Conservation (phyloP, 2,113 vertebrate genomes). For the Mellivora capensis region DNA sequence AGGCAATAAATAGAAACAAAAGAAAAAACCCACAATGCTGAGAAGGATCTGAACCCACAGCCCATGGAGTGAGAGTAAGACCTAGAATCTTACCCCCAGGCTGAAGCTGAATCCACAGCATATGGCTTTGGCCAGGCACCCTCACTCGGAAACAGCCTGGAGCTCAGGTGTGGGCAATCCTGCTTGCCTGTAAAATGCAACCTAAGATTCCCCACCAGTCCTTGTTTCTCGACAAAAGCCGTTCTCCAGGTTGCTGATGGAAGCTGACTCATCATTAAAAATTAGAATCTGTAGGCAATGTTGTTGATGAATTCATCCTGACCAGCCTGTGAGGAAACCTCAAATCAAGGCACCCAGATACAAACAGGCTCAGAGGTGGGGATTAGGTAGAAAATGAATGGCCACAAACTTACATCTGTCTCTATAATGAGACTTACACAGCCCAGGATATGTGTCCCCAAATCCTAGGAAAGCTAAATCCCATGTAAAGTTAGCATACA, state of each 20-base stretch:
- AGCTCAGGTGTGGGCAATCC: not conserved
- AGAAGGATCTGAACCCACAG: not conserved
- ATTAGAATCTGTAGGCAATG: not conserved
- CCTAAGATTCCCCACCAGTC: rapidly evolving
- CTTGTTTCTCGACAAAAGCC: not conserved
- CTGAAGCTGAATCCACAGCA: not conserved
- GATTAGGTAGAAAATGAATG: not conserved
- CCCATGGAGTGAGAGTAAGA: not conserved
- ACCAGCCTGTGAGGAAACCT: not conserved
- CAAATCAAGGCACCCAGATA: not conserved
- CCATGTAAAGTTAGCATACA: not conserved
- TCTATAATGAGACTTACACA: not conserved
- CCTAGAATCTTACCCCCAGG: not conserved
- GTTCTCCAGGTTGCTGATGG: not conserved
- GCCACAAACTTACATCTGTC: not conserved
- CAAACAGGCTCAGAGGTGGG: not conserved
- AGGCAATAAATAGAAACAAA: not conserved
- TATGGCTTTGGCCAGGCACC: not conserved
- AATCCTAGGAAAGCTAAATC: not conserved
- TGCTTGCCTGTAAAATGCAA: not conserved
- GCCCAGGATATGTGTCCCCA: not conserved
- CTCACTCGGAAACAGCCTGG: not conserved
- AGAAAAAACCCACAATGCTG: not conserved
- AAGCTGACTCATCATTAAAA: not conserved
- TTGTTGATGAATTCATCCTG: not conserved